Evolutionary conservation across 2,888 invertebrate species (phyloP).

Genomic region (Nymphalis polychloros): DNA sequence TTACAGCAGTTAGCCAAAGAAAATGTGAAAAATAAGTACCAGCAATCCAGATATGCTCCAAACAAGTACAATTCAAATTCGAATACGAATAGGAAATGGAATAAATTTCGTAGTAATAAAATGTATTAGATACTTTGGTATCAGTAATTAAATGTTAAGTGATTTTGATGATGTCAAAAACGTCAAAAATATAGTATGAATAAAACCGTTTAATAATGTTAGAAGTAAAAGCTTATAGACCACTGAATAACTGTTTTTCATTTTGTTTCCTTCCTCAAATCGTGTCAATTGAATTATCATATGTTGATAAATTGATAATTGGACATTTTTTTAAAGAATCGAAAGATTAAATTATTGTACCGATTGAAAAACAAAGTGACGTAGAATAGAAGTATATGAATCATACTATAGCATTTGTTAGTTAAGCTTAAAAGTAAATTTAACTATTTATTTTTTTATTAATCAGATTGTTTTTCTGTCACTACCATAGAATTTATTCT

Average conservation of each 20-base stretch:
- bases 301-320: too few species aligned
- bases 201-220: slow-evolving; percentile 3
- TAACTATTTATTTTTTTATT: too few species aligned
- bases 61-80: slow-evolving; percentile 48
- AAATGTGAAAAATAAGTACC: slow-evolving; percentile 50
- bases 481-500: too few species aligned
- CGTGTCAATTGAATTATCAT: too few species aligned
- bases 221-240: slow-evolving; percentile 28
- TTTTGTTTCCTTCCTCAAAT: neutral
- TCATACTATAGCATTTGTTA: too few species aligned
- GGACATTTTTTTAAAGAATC: too few species aligned
- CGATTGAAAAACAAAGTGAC: too few species aligned
- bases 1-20: slow-evolving; percentile 56
- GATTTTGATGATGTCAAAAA: neutral
- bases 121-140: slow-evolving; percentile 1
- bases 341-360: too few species aligned
- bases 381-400: too few species aligned
- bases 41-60: slow-evolving; percentile 49
- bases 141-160: neutral
- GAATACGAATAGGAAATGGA: slow-evolving; percentile 46
- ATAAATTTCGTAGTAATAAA: slow-evolving; percentile 42
- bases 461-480: too few species aligned
- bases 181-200: too few species aligned
- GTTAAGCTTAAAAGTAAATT: too few species aligned
- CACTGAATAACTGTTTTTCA: neutral